Conservation (phyloP, 2,888 invertebrate genomes). For the Hypena proboscidalis region DNA sequence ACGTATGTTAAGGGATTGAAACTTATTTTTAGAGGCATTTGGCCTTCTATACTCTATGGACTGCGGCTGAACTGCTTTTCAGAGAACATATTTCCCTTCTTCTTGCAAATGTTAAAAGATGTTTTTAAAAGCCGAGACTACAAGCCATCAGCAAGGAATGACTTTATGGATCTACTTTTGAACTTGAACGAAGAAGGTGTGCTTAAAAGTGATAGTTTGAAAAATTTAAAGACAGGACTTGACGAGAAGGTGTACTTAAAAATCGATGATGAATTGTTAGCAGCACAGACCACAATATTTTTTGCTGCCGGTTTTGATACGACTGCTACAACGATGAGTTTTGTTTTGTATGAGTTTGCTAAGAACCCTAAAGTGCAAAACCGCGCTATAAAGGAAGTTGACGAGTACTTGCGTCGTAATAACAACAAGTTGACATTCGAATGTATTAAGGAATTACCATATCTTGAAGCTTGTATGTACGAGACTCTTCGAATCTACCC, state of each 20-base stretch:
- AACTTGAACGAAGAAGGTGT: slow-evolving; percentile 48
- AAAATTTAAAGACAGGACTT: slow-evolving; percentile 39
- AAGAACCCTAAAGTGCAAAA: slow-evolving; percentile 49
- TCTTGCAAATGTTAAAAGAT: slow-evolving; percentile 43
- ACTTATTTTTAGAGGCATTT: slow-evolving; percentile 42
- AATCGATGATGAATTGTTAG: slow-evolving; percentile 69
- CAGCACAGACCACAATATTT: slow-evolving; percentile 80
- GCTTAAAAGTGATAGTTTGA: slow-evolving; percentile 52
- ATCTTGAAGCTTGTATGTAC: slow-evolving; percentile 55
- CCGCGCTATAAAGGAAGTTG: slow-evolving; percentile 52
- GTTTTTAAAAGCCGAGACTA: slow-evolving; percentile 50
- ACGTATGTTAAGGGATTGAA: slow-evolving; percentile 44
- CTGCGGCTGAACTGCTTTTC: slow-evolving; percentile 49
- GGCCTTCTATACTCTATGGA: slow-evolving; percentile 59
- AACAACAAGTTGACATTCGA: slow-evolving; percentile 49
- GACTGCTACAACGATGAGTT: slow-evolving; percentile 52
- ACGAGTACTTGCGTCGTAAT: slow-evolving; percentile 47
- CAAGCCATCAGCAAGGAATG: slow-evolving; percentile 50
- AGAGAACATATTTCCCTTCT: slow-evolving; percentile 45
- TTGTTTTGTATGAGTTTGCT: slow-evolving; percentile 57
- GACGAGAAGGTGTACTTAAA: slow-evolving; percentile 43
- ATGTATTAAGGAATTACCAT: slow-evolving; percentile 57
- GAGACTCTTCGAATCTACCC: slow-evolving; percentile 65
- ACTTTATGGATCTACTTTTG: slow-evolving; percentile 60
- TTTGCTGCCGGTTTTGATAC: slow-evolving; percentile 68